A percentile compares a stretch with the other conserved stretches of the same genome.
Evolutionary conservation across 30 jellyfish, hydroid and myxozoan species (phyloP).

Genomic region (Sanderia malayensis): DNA sequence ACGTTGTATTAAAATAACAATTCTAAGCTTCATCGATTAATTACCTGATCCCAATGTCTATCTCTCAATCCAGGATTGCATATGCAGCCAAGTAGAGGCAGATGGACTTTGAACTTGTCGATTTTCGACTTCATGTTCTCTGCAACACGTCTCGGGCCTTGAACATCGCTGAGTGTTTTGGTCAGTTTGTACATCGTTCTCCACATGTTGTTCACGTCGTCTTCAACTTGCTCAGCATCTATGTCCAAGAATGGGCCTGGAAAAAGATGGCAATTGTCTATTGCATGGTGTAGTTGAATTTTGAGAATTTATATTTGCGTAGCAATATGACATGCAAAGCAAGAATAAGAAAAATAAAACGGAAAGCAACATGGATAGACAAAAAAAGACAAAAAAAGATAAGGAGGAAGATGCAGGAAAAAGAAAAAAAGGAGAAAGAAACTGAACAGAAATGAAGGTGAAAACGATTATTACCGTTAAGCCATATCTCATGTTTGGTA

Average conservation of each 20-base stretch:
- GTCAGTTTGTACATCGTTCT: constrained; percentile 86
- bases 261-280: too few relatives aligned
- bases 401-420: too few relatives aligned
- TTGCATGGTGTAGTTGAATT: too few relatives aligned
- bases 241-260: constrained; percentile 86
- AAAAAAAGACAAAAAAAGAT: too few relatives aligned
- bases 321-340: too few relatives aligned
- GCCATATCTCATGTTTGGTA: constrained; percentile 75
- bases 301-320: too few relatives aligned
- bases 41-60: constrained; percentile 97
- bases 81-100: constrained; percentile 77
- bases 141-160: constrained; percentile 98
- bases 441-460: neutral
- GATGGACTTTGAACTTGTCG: constrained; percentile 84
- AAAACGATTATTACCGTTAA: constrained; percentile 63
- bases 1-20: too few relatives aligned
- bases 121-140: constrained; percentile 80
- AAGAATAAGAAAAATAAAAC: too few relatives aligned
- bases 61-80: constrained; percentile 96
- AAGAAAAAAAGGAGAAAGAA: too few relatives aligned
- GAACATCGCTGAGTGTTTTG: constrained; percentile 71
- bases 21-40: too few relatives aligned
- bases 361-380: too few relatives aligned
- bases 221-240: constrained; percentile 86
- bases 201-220: constrained; percentile 87